These are phyloP conservation scores for Argyra leucocephala DNA, from an alignment of 2,888 invertebrate species.

Conservation along the genomic window DNA sequence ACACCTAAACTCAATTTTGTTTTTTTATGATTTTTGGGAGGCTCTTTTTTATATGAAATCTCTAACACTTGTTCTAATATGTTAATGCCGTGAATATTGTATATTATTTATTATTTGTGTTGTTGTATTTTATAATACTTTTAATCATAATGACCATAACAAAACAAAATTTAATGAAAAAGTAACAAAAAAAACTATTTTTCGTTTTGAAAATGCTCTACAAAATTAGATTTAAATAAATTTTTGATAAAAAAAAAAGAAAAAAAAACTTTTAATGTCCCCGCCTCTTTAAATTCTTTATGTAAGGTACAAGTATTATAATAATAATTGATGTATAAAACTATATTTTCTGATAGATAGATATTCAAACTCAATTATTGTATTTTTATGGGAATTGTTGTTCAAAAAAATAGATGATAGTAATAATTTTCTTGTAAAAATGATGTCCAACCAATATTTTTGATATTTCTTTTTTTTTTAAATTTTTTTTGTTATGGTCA, in stretches of 20 bases:
- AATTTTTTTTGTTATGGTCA: too few species aligned
- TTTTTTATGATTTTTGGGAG: background rate
- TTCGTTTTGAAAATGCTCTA: background rate
- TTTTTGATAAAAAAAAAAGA: background rate
- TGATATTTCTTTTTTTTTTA: too few species aligned
- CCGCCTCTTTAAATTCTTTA: background rate
- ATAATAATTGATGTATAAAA: background rate
- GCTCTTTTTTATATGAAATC: background rate
- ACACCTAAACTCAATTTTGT: background rate
- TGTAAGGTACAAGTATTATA: background rate
- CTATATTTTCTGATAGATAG: background rate
- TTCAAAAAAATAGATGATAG: too few species aligned
- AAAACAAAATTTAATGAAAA: background rate
- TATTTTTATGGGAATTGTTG: too few species aligned
- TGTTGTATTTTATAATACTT: background rate
- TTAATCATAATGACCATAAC: background rate
- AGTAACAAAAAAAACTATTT: background rate
- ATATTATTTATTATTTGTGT: too few species aligned
- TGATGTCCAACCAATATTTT: too few species aligned
- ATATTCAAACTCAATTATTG: too few species aligned
- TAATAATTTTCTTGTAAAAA: too few species aligned
- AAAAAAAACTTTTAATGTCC: background rate
- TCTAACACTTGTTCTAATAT: background rate
- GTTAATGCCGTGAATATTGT: background rate
- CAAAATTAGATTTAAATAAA: background rate